A percentile compares a stretch with the other conserved stretches of the same genome.
phyloP scores from a whole-genome alignment of 2,113 vertebrate species.

The Psephotus haematonotus region DNA sequence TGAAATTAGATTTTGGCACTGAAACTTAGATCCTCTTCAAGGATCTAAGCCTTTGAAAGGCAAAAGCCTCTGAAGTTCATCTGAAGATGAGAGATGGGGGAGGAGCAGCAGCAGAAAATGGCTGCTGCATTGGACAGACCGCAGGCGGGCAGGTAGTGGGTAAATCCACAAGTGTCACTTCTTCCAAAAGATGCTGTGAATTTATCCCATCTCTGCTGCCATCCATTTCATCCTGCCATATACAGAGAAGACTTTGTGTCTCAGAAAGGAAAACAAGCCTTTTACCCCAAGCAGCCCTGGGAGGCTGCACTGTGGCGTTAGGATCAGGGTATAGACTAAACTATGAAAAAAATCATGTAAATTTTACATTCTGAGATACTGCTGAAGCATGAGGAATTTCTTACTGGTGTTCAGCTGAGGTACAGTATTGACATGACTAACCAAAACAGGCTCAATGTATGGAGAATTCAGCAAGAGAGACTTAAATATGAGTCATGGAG shows the following conservation, averaged over 20 bases:
- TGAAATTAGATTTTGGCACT: conserved; percentile 29
- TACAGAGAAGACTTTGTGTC: neutral
- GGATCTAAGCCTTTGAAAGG: too few species aligned
- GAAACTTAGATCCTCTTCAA: neutral
- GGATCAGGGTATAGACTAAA: neutral
- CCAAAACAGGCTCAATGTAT: neutral
- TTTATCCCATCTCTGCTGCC: neutral
- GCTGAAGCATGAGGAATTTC: neutral
- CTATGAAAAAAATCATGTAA: neutral
- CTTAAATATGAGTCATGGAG: neutral
- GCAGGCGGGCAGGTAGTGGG: fast-evolving
- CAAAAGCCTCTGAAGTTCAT: neutral
- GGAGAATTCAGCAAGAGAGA: neutral
- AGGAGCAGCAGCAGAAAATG: neutral
- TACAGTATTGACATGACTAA: neutral
- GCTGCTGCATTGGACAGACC: neutral
- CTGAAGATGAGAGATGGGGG: neutral
- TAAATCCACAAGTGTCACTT: fast-evolving
- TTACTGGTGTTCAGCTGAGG: neutral
- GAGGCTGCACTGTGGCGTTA: neutral
- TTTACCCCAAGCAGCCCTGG: neutral
- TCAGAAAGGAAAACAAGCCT: neutral
- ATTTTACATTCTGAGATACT: neutral
- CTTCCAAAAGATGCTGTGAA: neutral
- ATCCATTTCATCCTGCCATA: neutral